Evolutionary conservation across 1,140 invertebrate species (phyloP), one percentile per base, ranked within the genome.

Genomic region (Sycobia sp.): DNA sequence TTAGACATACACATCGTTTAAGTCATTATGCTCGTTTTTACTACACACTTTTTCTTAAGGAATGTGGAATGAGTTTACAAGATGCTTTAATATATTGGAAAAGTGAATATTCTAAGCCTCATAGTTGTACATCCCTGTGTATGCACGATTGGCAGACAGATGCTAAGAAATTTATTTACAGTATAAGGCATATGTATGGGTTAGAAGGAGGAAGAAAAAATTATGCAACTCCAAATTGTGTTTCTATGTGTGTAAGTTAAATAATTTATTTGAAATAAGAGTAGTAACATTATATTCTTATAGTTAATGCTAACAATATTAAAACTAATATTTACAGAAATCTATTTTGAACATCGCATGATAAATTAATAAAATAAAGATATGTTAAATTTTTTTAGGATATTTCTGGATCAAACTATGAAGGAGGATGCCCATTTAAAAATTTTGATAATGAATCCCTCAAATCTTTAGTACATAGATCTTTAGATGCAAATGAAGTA

Each of bases 111-210:
- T 84, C 81, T 0, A 83, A 86, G 67, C 76, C 78, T 47, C 81
- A 84, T 55, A 71, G 69, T 11, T 80, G 79, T 29, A 74, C 67
- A 34, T 83, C 83, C 44, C 71, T 67, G 27, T 90, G 89, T 68
- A 77, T 74, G 29, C 89, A 90, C 62, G 81, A 77, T 61, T 90
- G 89, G 90, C 81, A 86, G 61, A 83, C 83, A 47, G 84, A 87
- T 76, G 83, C 85, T 53, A 84, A 81, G 39, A 86, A 87, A 71
- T 90, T 87, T 76, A 71, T 86, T 4, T 90, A 91, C 76, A 87
- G 87, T 54, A 89, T 90, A 60, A 81, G 87, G 60, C 90, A 91
- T 73, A 77, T 90, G 71, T 91, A 90, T 81, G 89, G 89, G 2
- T 77, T 90, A 38, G 88, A 90, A 80, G 89, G 90, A n/a, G 76